These are phyloP conservation scores for Lasioglossum baleicum DNA, from an alignment of 1,140 invertebrate species.

Conservation along the genomic window DNA sequence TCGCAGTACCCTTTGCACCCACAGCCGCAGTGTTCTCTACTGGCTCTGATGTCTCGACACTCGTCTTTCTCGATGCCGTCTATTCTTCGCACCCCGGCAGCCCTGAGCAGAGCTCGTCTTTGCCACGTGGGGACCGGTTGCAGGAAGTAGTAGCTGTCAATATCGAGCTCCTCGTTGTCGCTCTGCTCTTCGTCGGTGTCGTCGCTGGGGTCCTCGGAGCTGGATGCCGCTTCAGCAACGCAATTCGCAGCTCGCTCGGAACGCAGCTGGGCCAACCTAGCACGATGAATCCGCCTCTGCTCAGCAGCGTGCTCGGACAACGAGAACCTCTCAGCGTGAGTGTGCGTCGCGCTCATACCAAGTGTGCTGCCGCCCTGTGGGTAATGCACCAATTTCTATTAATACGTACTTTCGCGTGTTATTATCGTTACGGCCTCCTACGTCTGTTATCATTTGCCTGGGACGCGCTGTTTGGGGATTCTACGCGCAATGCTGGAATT, in stretches of 20 bases:
- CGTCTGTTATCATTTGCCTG: too few relatives aligned
- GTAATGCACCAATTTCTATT: constrained; percentile 33
- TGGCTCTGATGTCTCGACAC: constrained; percentile 94
- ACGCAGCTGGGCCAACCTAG: constrained; percentile 88
- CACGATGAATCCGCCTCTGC: constrained; percentile 90
- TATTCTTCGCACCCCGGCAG: constrained; percentile 95
- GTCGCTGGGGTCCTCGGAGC: constrained; percentile 84
- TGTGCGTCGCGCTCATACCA: constrained; percentile 95
- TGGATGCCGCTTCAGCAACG: constrained; percentile 74
- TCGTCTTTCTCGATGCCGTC: constrained; percentile 96
- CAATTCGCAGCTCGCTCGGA: constrained; percentile 82
- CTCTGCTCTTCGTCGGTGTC: constrained; percentile 91
- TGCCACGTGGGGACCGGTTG: constrained; percentile 96
- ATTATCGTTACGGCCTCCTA: too few relatives aligned
- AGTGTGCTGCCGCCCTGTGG: constrained; percentile 93
- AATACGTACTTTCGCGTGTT: too few relatives aligned
- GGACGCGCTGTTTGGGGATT: too few relatives aligned
- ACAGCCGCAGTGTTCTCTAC: constrained; percentile 96
- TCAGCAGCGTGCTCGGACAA: constrained; percentile 92
- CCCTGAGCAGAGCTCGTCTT: constrained; percentile 90
- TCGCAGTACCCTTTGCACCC: constrained; percentile 96
- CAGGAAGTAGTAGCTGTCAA: constrained; percentile 95
- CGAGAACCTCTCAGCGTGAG: constrained; percentile 87
- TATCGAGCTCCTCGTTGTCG: constrained; percentile 91
- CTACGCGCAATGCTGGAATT: too few relatives aligned